These are phyloP conservation scores for Neosilurus hyrtlii DNA, from an alignment of 2,797 vertebrate species.

Conservation along the genomic window DNA sequence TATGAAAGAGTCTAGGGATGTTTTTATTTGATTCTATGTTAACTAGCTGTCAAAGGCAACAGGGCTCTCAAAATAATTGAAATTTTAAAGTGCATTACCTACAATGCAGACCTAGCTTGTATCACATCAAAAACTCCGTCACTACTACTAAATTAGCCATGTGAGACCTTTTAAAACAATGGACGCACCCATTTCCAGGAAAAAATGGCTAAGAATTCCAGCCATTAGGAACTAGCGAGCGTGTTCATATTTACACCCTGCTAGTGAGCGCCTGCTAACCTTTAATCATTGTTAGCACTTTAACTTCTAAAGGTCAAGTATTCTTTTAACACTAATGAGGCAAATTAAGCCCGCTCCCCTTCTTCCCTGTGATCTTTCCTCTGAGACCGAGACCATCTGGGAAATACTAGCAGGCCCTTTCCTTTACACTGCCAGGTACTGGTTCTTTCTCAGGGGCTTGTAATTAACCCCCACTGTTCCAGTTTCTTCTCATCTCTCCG, in stretches of 20 bases:
- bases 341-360: conserved; percentile 64
- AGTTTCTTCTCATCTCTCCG: conserved; percentile 49
- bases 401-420: conserved; percentile 42
- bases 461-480: conserved; percentile 67
- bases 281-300: conserved; percentile 56
- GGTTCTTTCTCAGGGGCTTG: conserved; percentile 58
- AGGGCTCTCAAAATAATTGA: neutral
- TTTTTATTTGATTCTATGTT: neutral
- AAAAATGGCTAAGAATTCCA: neutral
- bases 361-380: conserved; percentile 59
- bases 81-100: neutral
- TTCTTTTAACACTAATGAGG: conserved; percentile 58
- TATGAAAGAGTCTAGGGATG: neutral
- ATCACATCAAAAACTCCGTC: too few relatives aligned
- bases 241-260: neutral
- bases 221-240: neutral
- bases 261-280: conserved; percentile 51
- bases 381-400: conserved; percentile 11
- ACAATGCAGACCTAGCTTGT: too few relatives aligned
- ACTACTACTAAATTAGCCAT: neutral
- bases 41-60: neutral
- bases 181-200: neutral
- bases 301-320: conserved; percentile 4
- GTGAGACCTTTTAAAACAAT: neutral
- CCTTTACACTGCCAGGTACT: conserved; percentile 35